Evolutionary conservation across 2,797 vertebrate species (phyloP), one percentile per base, ranked within the genome.

Genomic region (Varecia variegata): DNA sequence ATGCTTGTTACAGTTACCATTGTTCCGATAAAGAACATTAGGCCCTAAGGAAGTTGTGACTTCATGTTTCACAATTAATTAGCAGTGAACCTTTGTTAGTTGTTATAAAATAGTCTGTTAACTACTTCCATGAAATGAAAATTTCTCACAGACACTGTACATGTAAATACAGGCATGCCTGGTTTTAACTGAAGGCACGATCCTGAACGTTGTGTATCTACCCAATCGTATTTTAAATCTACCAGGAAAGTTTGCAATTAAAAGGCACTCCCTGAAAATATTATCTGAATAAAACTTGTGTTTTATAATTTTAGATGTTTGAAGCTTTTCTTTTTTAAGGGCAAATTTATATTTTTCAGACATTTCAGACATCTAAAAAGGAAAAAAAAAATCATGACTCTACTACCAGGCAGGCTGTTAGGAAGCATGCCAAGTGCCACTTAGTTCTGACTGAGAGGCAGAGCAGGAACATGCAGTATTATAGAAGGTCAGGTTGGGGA

Each of bases 11-110:
- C 32, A 88, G 82, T 92, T 97, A 90, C 81, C 54, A 97, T 82
- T 97, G 95, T 96, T 94, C 50, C 40, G 43, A 96, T 52, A 50
- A 74, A 88, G 70, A 95, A 88, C 65, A 92, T 12, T 27, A 47
- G 38, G 67, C 77, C 77, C 92, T 23, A 88, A 91, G 94, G 90
- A 97, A 97, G 90, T 52, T 68, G 43, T 96, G 90, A 96, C 71
- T 94, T 96, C 92, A 92, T 52, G 60, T 65, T 84, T 95, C 82
- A 97, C 77, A 97, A 90, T 79, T 93, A 93, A 97, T 82, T 9
- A 60, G n/a, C 71, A 40, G 32, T 62, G 25, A 95, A 87, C 67
- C 67, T 94, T 93, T 96, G 89, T 91, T 92, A 84, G 58, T 67
- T 96, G n/a, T 88, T 95, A 88, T 71, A 87, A 93, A 94, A 82